These are phyloP conservation scores for Meta bourneti DNA, from an alignment of 2,888 invertebrate species.

Conservation along the genomic window DNA sequence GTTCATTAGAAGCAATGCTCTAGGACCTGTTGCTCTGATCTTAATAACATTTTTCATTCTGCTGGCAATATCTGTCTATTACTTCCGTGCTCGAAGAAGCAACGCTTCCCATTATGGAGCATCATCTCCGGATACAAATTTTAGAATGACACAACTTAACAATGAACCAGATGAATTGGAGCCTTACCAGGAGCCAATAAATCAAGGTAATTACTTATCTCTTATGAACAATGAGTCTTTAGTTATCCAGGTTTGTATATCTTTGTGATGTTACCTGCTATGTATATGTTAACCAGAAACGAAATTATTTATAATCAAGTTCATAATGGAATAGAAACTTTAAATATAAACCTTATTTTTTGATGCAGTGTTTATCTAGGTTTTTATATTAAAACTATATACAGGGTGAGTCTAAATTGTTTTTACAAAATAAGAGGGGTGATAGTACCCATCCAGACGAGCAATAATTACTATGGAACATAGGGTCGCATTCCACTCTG, in stretches of 20 bases:
- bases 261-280: neutral
- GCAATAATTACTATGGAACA: too few species aligned
- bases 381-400: too few species aligned
- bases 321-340: too few species aligned
- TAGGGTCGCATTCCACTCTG: too few species aligned
- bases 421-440: too few species aligned
- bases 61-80: constrained; percentile 84
- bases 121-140: constrained; percentile 80
- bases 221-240: neutral
- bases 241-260: neutral
- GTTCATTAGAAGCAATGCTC: constrained; percentile 83
- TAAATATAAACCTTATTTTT: too few species aligned
- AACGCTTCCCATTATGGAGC: constrained; percentile 80
- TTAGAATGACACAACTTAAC: constrained; percentile 81
- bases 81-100: constrained; percentile 84
- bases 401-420: too few species aligned
- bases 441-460: too few species aligned
- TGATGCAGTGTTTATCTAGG: too few species aligned
- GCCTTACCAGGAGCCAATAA: constrained; percentile 79
- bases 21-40: constrained; percentile 92
- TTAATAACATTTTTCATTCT: constrained; percentile 88
- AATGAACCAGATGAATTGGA: constrained; percentile 81
- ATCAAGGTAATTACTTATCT: constrained; percentile 51
- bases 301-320: neutral
- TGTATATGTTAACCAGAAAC: neutral